Evolutionary conservation across 1,140 invertebrate species (phyloP).

Genomic region (Drosophila ohnishii): DNA sequence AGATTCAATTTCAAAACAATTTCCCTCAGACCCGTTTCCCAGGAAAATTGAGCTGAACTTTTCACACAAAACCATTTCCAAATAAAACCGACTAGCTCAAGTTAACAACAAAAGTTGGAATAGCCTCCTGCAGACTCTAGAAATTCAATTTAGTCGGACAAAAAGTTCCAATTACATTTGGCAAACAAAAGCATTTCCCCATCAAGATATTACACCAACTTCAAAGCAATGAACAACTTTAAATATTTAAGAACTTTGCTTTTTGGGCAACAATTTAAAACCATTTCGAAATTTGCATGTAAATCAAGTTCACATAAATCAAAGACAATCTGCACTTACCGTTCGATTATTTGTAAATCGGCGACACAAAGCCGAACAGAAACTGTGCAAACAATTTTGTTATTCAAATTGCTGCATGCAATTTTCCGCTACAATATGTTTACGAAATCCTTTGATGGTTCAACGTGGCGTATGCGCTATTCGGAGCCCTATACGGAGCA

Average conservation of each 20-base stretch:
- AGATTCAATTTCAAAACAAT: conserved; percentile 23
- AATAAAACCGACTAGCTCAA: conserved; percentile 15
- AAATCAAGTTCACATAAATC: conserved; percentile 32
- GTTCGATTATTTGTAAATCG: conserved; percentile 24
- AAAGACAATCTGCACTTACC: conserved; percentile 27
- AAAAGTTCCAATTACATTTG: conserved; percentile 34
- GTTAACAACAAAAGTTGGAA: conserved; percentile 36
- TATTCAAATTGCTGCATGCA: conserved; percentile 52
- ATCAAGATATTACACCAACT: conserved; percentile 1
- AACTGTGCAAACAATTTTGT: conserved; percentile 43
- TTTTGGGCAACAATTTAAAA: background rate
- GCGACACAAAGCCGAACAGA: conserved; percentile 22
- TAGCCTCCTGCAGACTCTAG: conserved; percentile 3
- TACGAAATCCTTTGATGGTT: conserved; percentile 50
- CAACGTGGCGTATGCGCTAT: conserved; percentile 76
- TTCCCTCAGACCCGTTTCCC: conserved; percentile 3
- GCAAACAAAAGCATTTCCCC: conserved; percentile 13
- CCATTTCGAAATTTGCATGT: conserved; percentile 15
- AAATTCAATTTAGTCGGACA: conserved; percentile 32
- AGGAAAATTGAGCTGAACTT: conserved; percentile 5
- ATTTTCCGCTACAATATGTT: conserved; percentile 74
- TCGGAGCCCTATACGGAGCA: conserved; percentile 45
- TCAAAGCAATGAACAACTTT: background rate
- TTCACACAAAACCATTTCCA: conserved; percentile 1
- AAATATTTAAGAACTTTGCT: conserved; percentile 4